Conservation (phyloP, 2,113 vertebrate genomes). For the Cygnus buccinator region DNA sequence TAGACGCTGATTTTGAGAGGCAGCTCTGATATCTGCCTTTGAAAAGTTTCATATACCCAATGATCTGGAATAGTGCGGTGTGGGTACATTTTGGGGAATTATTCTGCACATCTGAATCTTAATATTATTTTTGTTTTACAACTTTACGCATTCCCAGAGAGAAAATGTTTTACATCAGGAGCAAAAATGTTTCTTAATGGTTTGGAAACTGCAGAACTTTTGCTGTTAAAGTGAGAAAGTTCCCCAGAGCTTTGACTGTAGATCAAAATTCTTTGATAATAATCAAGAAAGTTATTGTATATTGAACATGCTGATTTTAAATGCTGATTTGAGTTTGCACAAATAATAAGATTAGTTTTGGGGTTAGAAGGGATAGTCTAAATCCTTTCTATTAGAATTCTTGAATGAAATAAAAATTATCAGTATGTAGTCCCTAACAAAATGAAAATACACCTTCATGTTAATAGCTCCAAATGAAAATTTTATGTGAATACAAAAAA, state of each 20-base stretch:
- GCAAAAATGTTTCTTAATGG: neutral
- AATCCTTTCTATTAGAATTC: neutral
- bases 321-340: neutral
- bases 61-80: neutral
- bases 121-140: neutral
- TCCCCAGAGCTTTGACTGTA: neutral
- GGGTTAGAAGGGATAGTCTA: neutral
- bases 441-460: neutral
- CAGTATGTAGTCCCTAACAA: neutral
- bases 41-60: neutral
- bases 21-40: neutral
- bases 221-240: neutral
- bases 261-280: neutral
- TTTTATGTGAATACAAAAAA: too few relatives aligned
- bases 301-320: neutral
- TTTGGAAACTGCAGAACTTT: neutral
- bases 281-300: neutral
- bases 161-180: neutral
- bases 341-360: neutral
- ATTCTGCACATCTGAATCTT: neutral
- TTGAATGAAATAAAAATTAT: neutral
- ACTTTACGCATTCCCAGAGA: neutral
- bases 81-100: neutral
- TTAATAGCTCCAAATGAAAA: neutral
- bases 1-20: neutral